phyloP scores from a whole-genome alignment of 1,140 invertebrate genomes.

The Zaprionus gabonicus region DNA sequence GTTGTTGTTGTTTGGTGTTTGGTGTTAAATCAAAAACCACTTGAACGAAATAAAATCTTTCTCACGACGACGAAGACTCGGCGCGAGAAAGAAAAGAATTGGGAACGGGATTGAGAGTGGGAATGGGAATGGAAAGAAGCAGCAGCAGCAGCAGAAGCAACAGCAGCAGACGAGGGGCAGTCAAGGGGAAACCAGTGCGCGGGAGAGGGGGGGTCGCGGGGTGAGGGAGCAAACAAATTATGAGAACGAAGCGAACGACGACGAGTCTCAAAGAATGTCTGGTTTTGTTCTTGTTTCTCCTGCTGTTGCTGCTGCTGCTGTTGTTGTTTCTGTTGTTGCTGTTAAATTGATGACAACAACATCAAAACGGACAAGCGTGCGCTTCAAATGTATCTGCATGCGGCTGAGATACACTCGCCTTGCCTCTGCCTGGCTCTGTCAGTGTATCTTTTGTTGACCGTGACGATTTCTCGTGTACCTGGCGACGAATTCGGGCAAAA shows the following conservation, averaged over 20 bases:
- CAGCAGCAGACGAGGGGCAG: conserved; percentile 17
- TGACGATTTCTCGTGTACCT: conserved; percentile 73
- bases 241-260: conserved; percentile 70
- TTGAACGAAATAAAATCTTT: conserved; percentile 82
- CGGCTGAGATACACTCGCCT: conserved; percentile 49
- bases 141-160: neutral
- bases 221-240: conserved; percentile 70
- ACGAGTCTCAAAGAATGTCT: conserved; percentile 70
- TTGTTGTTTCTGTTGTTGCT: conserved; percentile 56
- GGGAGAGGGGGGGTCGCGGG: conserved; percentile 9
- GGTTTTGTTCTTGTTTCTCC: conserved; percentile 54
- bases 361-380: conserved; percentile 77
- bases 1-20: conserved; percentile 41
- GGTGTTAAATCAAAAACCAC: conserved; percentile 82
- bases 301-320: conserved; percentile 40
- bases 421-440: conserved; percentile 41
- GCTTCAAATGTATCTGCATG: conserved; percentile 78
- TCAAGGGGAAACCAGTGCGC: conserved; percentile 5
- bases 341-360: conserved; percentile 80
- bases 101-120: conserved; percentile 46
- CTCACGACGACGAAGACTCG: conserved; percentile 56
- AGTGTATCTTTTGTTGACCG: conserved; percentile 59
- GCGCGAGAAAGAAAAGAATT: conserved; percentile 49
- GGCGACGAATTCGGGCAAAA: conserved; percentile 60
- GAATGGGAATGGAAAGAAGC: conserved; percentile 16